These are phyloP conservation scores for Hyperoodon ampullatus DNA, from an alignment of 2,113 vertebrate genomes.

Conservation along the genomic window DNA sequence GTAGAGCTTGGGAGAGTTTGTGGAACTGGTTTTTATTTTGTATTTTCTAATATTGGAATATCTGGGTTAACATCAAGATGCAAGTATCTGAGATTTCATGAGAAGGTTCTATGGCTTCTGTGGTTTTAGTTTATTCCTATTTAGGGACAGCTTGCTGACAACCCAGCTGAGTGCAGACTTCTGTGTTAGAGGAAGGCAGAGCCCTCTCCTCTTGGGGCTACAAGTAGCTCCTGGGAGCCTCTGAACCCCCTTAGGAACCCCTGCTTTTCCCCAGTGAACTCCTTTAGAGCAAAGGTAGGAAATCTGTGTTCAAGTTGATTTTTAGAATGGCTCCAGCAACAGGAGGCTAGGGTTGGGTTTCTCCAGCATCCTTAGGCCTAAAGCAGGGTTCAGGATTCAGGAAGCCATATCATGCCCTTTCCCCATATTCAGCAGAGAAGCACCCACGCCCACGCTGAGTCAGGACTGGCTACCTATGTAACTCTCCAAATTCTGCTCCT, in stretches of 20 bases:
- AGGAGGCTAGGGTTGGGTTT: not conserved
- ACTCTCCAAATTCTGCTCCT: not conserved
- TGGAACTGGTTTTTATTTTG: not conserved
- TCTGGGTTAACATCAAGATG: not conserved
- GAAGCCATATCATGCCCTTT: rapidly evolving
- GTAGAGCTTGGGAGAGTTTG: not conserved
- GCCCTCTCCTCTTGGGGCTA: not conserved
- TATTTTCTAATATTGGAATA: not conserved
- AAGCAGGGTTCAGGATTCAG: not conserved
- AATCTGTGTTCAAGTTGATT: not conserved
- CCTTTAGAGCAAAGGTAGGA: not conserved
- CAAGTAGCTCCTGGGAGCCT: not conserved
- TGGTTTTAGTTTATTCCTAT: slow-evolving; percentile 5
- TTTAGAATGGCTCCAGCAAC: not conserved
- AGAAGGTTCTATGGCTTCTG: slow-evolving; percentile 12
- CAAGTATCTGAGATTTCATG: not conserved
- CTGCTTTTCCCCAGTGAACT: not conserved
- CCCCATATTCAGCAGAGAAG: not conserved
- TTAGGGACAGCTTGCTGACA: not conserved
- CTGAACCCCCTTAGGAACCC: not conserved
- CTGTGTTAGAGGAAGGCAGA: not conserved
- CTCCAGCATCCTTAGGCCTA: not conserved
- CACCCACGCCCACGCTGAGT: rapidly evolving
- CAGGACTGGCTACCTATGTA: not conserved
- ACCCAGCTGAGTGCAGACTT: not conserved